A percentile compares a stretch with the other conserved stretches of the same genome.
Evolutionary conservation across 1,140 invertebrate genomes (phyloP).

Genomic region (Hormaphis cornu): DNA sequence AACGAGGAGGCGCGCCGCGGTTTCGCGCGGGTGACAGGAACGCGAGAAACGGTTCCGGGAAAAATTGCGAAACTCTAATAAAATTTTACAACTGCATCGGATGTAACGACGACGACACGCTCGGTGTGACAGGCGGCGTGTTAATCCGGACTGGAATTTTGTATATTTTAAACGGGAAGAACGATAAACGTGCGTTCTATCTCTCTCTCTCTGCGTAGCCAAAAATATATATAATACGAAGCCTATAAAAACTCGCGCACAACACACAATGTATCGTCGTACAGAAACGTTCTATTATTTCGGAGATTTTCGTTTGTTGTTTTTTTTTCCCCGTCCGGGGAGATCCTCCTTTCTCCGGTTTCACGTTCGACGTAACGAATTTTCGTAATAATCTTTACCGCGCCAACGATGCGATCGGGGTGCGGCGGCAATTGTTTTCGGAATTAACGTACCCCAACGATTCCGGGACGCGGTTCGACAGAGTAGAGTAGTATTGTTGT

Average conservation of each 20-base stretch:
- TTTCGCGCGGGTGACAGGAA: background rate
- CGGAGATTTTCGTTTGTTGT: background rate
- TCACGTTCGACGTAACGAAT: constrained; percentile 31
- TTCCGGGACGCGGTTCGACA: background rate
- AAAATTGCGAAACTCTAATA: background rate
- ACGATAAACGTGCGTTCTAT: no score
- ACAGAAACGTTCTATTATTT: constrained; percentile 20
- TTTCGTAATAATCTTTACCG: constrained; percentile 20
- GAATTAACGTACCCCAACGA: constrained; percentile 29
- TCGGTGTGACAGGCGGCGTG: no score
- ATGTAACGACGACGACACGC: no score
- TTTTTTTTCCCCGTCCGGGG: background rate
- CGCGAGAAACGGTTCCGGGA: background rate
- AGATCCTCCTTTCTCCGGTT: constrained; percentile 28
- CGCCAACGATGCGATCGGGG: background rate
- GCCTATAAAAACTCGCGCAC: constrained; percentile 14
- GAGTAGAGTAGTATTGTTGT: no score
- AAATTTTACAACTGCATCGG: no score
- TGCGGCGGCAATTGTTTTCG: constrained; percentile 20
- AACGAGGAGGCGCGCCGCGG: no score
- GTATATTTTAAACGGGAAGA: constrained; percentile 11
- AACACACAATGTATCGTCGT: background rate
- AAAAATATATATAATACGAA: background rate
- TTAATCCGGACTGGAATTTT: constrained; percentile 15
- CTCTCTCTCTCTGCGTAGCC: no score